Percentiles rank a stretch among this genome's conserved stretches.
Evolutionary conservation across 2,113 vertebrate genomes (phyloP).

Genomic region (Ammodytes marinus): DNA sequence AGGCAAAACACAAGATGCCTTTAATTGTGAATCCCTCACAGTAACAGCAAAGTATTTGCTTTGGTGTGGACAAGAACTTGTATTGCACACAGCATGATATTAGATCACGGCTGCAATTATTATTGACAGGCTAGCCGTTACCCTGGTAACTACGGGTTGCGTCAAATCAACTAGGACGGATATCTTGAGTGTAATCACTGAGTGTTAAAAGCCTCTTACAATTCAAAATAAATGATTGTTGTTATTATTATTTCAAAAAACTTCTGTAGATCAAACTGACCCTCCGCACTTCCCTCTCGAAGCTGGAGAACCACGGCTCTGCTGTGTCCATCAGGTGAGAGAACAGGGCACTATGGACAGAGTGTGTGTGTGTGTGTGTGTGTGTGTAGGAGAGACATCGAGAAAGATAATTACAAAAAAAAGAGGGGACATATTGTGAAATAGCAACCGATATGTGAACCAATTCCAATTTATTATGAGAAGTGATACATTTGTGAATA

Average conservation of each 20-base stretch:
- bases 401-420: background rate
- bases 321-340: constrained; percentile 87
- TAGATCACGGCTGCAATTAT: background rate
- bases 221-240: constrained; percentile 5
- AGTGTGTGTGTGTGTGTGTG: background rate
- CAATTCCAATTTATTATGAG: background rate
- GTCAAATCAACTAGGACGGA: constrained; percentile 9
- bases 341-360: constrained; percentile 81
- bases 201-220: background rate
- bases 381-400: background rate
- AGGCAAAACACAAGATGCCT: background rate
- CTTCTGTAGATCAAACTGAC: constrained; percentile 60
- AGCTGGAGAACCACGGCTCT: constrained; percentile 88
- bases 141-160: constrained; percentile 13
- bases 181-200: constrained; percentile 21
- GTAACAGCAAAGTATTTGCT: background rate
- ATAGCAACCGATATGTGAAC: background rate
- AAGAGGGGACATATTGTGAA: background rate
- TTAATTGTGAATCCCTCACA: background rate
- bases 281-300: constrained; percentile 85
- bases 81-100: background rate
- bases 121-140: background rate
- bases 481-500: background rate
- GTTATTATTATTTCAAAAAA: constrained; percentile 1
- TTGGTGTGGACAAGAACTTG: background rate